These are phyloP conservation scores for Hormiphora californensis DNA, from an alignment of 37 sponge, comb jelly and placozoan genomes.

Conservation along the genomic window DNA sequence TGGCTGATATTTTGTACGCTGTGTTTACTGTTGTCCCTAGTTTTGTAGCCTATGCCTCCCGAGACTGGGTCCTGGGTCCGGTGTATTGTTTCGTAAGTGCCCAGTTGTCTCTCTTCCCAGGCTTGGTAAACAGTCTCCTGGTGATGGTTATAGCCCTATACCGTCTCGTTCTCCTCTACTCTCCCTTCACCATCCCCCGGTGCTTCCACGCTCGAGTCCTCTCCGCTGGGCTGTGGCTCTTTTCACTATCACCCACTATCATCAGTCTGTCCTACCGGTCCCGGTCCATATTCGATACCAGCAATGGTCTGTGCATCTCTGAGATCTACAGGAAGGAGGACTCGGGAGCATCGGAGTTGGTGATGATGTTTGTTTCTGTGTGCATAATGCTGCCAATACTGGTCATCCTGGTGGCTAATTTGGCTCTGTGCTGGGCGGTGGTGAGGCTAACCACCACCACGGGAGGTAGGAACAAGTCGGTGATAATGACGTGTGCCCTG, in stretches of 20 bases:
- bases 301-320: background rate
- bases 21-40: background rate
- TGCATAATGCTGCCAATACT: background rate
- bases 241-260: background rate
- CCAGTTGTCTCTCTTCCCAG: background rate
- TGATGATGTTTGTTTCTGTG: background rate
- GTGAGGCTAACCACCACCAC: background rate
- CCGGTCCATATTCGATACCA: background rate
- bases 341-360: background rate
- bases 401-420: background rate
- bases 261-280: background rate
- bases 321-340: background rate
- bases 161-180: background rate
- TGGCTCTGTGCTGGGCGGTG: background rate
- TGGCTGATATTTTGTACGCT: constrained; percentile 1
- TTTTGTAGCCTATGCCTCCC: background rate
- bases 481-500: background rate
- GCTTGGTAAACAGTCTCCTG: background rate
- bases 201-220: background rate
- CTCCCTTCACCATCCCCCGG: background rate
- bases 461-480: background rate
- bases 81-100: background rate
- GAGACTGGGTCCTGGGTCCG: constrained; percentile 5
- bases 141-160: background rate
- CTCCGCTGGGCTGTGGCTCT: background rate